Base-by-base conservation (phyloP, 1,140 invertebrate genomes). In the Cydia amplana region DNA sequence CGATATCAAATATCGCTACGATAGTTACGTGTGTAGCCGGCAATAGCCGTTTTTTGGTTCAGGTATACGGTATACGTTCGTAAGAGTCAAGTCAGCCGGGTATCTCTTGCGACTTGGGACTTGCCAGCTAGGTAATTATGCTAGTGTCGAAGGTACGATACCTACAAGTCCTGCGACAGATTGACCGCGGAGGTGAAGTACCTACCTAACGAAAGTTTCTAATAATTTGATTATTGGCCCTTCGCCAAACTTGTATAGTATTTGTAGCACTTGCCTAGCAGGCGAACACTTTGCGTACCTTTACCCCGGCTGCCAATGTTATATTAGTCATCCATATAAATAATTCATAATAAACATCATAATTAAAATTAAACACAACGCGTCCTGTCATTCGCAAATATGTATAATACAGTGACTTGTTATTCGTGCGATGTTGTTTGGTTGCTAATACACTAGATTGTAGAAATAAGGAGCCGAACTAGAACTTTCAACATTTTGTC, bases 351-450 rank as follows among this genome's bases (percentile, higher is more conserved):
- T 70, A 70, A 70, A 16, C 32, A 40, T 70, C 65, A 70, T 18
- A 70, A 70, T 70, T 70, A 70, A 70, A 70, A 70, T 70, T 70
- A 70, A 70, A 70, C 65, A 70, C 65, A 70, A 70, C 65, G 32
- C 18, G 65, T 36, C 28, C 32, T 70, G 32, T 70, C 65, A 70
- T 70, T 70, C 65, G 20, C 32, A 23, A 60, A 60, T 20, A 20
- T 18, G 1, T 18, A 55, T n/a, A n/a, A 18, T 51, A 18, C 49
- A 51, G 49, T 16, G 16, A n/a, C 16, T 51, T 18, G 49, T 51
- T 6, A 51, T 18, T 18, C 16, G 10, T 18, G n/a, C n/a, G n/a
- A 51, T 46, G 43, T 46, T 46, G 12, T 46, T 46, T 46, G 43
- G 14, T 16, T 4, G 43, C 36, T 40, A 40, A 40, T 40, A 40